phyloP scores from a whole-genome alignment of 2,113 vertebrate species.

The Chloroceryle aenea region DNA sequence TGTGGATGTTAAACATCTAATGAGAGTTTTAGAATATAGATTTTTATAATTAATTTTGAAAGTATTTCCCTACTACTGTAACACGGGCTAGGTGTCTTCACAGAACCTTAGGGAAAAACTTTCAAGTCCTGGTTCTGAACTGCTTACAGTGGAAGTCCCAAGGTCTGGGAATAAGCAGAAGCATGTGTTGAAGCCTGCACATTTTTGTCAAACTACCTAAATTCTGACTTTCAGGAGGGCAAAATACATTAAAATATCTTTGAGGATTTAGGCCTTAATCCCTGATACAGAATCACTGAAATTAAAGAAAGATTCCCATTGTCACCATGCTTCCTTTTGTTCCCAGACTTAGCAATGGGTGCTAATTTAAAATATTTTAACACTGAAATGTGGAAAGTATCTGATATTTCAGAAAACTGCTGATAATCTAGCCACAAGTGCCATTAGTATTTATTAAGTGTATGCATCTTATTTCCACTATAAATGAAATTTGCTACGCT shows the following conservation, averaged over 20 bases:
- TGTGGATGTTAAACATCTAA: neutral
- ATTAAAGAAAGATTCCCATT: neutral
- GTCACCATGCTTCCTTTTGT: neutral
- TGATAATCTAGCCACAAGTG: neutral
- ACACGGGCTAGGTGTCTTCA: neutral
- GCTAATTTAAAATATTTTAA: neutral
- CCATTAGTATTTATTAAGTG: neutral
- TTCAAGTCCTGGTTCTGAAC: neutral
- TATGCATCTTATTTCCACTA: neutral
- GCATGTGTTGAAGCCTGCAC: neutral
- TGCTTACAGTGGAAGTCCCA: neutral
- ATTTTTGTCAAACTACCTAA: neutral
- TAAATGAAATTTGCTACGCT: neutral
- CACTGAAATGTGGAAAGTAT: neutral
- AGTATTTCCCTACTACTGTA: neutral
- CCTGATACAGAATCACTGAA: neutral
- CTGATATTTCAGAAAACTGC: slow-evolving; percentile 39
- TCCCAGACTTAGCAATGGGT: neutral
- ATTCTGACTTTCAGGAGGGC: neutral
- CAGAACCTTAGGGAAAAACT: neutral
- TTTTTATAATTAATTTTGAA: neutral
- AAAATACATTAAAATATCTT: neutral
- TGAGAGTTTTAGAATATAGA: neutral
- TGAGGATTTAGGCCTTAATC: neutral
- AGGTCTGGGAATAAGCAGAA: neutral